Evolutionary conservation across 1,140 invertebrate species (phyloP), one percentile per base, ranked within the genome.

Genomic region (Battus philenor): DNA sequence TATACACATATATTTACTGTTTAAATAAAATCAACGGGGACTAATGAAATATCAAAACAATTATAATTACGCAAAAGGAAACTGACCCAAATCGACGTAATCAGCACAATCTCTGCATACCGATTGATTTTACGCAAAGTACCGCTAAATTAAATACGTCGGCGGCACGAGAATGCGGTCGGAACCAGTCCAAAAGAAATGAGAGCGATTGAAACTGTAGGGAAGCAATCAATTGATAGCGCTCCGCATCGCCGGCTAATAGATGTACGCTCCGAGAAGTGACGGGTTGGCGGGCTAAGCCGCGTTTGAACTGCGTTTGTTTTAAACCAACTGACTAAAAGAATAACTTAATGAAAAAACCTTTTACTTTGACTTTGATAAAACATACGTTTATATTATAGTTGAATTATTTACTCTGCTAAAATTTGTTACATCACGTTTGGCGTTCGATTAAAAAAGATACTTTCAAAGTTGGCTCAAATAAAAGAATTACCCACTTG

Each of bases 141-240:
- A 36, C 33, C 33, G 33, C 17, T 20, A 36, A 36, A 20, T 34
- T 3, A 34, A 34, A 34, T 34, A 34, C 32, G 32, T 18, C 32
- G 8, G 16, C 16, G 6, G 9, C n/a, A 9, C 33, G 20, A 36
- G 33, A 36, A 36, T 36, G 33, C 33, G 16, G 33, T 36, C 17
- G 4, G 33, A 36, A 36, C 33, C n/a, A 36, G 33, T 36, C 20
- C 2, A 18, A 36, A 36, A 34, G 32, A 18, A 34, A 34, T 15
- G 33, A 36, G 33, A 36, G 17, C 17, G 17, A 18, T 36, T 36
- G n/a, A 20, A 22, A 36, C 33, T 36, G 17, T 17, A 18, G 17
- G 9, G 16, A 36, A 36, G 33, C 9, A 36, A 20, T 36, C 33
- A 16, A 20, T 36, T 17, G 33, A 20, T 36, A 20, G 33, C 16